Evolutionary conservation across 2,113 vertebrate genomes (phyloP), one percentile per base, ranked within the genome.

Genomic region (Catharus bicknelli): DNA sequence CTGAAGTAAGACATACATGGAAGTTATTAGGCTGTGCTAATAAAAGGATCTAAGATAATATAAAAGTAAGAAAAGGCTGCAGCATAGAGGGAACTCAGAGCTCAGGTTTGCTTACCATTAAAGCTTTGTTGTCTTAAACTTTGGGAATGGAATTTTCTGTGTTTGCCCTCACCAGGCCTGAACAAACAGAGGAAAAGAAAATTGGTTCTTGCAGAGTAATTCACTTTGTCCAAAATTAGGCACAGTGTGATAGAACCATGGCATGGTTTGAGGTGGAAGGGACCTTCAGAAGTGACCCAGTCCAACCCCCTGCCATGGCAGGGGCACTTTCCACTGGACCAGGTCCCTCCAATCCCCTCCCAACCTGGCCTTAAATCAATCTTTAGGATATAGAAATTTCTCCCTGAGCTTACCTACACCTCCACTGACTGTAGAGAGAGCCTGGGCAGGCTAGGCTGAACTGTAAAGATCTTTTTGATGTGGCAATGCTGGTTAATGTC

Each of bases 181-280:
- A 61, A 26, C 32, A 72, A 83, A 42, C 4, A 86, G 38, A 67
- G 3, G 5, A 1, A 30, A 34, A 18, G 22, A 63, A 68, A 32
- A 9, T 1, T 4, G 2, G 13, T 9, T 70, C 1, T 81, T 61
- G 55, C 30, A 51, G 54, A 73, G 13, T 20, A 34, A n/a, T 15
- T 50, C 20, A 16, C 7, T 34, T 83, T 58, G 10, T 54, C 34
- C 34, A 45, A 32, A 80, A 54, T 68, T 5, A 48, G 11, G 11
- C 16, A 10, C 2, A 5, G 14, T 40, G 40, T 40, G 29, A 47
- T 1, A 29, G 29, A 74, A 25, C 40, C n/a, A 17, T 0, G 1
- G 47, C 40, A 30, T 15, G 55, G 25, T 47, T 40, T 21, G 47
- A 16, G 25, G 7, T 36, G 20, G 45, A 38, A 75, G 25, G 47